Evolutionary conservation across 2,888 invertebrate genomes (phyloP), one percentile per base, ranked within the genome.

Genomic region (Allolobophora icterica): DNA sequence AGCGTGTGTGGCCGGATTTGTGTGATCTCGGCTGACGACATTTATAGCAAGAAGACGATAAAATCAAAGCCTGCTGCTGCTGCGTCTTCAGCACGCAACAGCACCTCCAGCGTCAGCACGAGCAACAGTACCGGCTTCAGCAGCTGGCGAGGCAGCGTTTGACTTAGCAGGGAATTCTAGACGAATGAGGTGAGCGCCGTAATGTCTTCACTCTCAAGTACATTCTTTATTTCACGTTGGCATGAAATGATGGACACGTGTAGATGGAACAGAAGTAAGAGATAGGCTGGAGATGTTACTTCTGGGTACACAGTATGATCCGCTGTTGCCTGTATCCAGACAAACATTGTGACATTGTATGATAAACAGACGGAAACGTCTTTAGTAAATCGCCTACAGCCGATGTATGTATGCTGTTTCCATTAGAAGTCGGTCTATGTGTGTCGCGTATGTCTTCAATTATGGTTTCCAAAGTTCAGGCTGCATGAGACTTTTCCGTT

Each of bases 131-230:
- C 6, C 71, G n/a, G 11, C 30, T 3, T 30, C 71, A 71, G 52
- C 52, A 52, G n/a, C n/a, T 71, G 30, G 71, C n/a, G 30, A 71
- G 71, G 71, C 71, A 71, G 71, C 71, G 30, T n/a, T n/a, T 71
- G 30, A 71, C 71, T 0, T 30, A 11, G 71, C 17, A 8, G 1
- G 71, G 71, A 71, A 71, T 71, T 71, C 71, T n/a, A n/a, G 71
- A 71, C 71, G 71, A 71, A 71, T 30, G 1, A 71, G 71, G 71
- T 71, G 71, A 71, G 71, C n/a, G 71, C n/a, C n/a, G 30, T 6
- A 71, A 71, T 71, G 71, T 71, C 71, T 71, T 71, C 71, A 71
- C n/a, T 71, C 71, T n/a, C 71, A n/a, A 71, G 71, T 71, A n/a
- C 71, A n/a, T 71, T 71, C 71, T 71, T 71, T 71, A 71, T 71